These are phyloP conservation scores for Chloroclystis v-ata DNA, from an alignment of 2,888 invertebrate species.

Conservation along the genomic window DNA sequence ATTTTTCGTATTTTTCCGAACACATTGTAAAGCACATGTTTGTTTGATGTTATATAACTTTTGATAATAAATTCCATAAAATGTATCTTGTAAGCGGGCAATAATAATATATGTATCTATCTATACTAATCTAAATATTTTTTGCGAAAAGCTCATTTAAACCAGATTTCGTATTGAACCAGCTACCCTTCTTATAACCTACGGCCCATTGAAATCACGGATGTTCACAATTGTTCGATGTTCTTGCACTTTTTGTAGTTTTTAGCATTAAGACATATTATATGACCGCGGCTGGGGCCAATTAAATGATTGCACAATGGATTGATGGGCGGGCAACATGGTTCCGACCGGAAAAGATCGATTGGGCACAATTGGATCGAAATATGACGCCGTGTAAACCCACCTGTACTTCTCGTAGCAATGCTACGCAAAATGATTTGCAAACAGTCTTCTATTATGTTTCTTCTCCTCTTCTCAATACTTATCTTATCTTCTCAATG, in stretches of 20 bases:
- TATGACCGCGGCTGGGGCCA: conserved; percentile 67
- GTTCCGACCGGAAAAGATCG: conserved; percentile 76
- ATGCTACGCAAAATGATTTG: neutral
- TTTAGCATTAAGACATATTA: conserved; percentile 64
- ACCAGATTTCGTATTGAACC: neutral
- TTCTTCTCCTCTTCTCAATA: too few relatives aligned
- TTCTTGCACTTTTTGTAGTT: conserved; percentile 36
- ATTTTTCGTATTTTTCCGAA: too few relatives aligned
- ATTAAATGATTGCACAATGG: conserved; percentile 67
- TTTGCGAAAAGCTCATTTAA: too few relatives aligned
- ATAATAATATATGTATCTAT: too few relatives aligned
- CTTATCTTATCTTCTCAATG: too few relatives aligned
- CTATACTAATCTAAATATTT: too few relatives aligned
- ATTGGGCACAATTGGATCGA: conserved; percentile 58
- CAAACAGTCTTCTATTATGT: too few relatives aligned
- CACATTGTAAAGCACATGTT: too few relatives aligned
- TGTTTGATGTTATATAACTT: too few relatives aligned
- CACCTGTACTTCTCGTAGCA: conserved; percentile 52
- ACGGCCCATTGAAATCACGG: conserved; percentile 47
- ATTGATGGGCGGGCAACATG: conserved; percentile 58
- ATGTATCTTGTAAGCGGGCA: too few relatives aligned
- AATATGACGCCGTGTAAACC: conserved; percentile 56
- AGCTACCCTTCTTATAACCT: conserved; percentile 6
- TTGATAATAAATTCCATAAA: too few relatives aligned
- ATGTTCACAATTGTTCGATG: conserved; percentile 59